Conservation (phyloP, 2,113 vertebrate genomes). For the Ondatra zibethicus region DNA sequence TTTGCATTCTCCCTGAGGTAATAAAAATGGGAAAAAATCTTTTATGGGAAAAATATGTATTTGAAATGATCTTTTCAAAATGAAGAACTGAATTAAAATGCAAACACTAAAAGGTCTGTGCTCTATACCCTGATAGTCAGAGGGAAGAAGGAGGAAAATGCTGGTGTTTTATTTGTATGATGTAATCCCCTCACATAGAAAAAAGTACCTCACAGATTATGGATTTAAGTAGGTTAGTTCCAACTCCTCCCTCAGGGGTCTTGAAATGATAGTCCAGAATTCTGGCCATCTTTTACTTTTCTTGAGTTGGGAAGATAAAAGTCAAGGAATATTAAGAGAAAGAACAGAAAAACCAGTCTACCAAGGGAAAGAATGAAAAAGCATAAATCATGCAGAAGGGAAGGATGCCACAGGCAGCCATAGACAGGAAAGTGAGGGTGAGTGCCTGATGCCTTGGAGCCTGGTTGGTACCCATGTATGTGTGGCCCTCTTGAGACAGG, state of each 20-base stretch:
- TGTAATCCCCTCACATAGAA: neutral
- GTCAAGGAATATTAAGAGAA: fast-evolving
- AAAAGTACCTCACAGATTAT: neutral
- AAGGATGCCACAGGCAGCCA: neutral
- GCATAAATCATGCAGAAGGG: neutral
- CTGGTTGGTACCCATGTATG: no score
- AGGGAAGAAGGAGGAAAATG: fast-evolving
- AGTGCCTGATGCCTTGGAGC: fast-evolving
- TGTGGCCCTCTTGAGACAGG: neutral
- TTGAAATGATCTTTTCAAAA: constrained; percentile 30
- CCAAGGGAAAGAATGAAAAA: neutral
- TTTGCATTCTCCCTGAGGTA: constrained; percentile 37
- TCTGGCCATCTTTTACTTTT: neutral
- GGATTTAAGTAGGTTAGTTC: neutral
- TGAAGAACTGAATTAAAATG: neutral
- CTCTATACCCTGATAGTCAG: fast-evolving
- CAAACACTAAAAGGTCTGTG: neutral
- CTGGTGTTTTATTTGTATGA: neutral
- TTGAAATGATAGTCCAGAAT: neutral
- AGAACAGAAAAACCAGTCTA: neutral
- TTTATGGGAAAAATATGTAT: neutral
- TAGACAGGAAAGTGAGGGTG: no score
- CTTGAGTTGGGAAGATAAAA: neutral
- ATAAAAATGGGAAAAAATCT: constrained; percentile 23
- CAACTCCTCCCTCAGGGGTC: neutral